A percentile compares a stretch with the other conserved stretches of the same genome.
These are phyloP conservation scores for Branchipolynoe longqiensis DNA, from an alignment of 2,888 invertebrate genomes.

Conservation along the genomic window DNA sequence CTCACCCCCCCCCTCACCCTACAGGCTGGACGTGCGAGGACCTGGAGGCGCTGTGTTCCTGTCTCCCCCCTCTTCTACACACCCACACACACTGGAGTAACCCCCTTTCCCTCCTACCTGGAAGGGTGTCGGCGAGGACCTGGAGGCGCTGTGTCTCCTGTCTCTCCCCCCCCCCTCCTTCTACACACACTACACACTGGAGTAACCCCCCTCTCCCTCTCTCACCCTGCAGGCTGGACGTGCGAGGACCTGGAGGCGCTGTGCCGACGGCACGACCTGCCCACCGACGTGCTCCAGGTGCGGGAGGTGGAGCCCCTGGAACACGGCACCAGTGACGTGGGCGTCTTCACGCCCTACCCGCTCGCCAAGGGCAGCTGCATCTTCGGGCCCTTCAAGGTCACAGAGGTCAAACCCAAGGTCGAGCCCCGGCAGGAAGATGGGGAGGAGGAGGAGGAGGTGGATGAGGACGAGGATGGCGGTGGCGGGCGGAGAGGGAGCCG, in stretches of 20 bases:
- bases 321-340: slow-evolving; percentile 11
- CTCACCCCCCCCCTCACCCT: background rate
- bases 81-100: no score
- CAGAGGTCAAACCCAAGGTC: background rate
- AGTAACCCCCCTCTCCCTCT: background rate
- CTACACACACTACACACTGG: no score
- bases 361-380: slow-evolving; percentile 52
- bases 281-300: slow-evolving; percentile 59
- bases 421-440: background rate
- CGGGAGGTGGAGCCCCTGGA: slow-evolving; percentile 50
- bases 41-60: no score
- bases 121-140: no score
- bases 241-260: slow-evolving; percentile 60
- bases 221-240: slow-evolving; percentile 48
- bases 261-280: slow-evolving; percentile 48
- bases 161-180: no score
- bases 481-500: no score
- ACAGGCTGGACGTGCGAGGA: no score
- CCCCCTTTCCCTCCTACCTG: no score
- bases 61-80: no score
- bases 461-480: slow-evolving; percentile 11
- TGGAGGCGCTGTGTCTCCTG: no score
- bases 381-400: slow-evolving; percentile 55
- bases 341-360: slow-evolving; percentile 48
- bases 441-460: background rate